Evolutionary conservation across 2,113 vertebrate genomes (phyloP).

Genomic region (Corydoras maculifer): DNA sequence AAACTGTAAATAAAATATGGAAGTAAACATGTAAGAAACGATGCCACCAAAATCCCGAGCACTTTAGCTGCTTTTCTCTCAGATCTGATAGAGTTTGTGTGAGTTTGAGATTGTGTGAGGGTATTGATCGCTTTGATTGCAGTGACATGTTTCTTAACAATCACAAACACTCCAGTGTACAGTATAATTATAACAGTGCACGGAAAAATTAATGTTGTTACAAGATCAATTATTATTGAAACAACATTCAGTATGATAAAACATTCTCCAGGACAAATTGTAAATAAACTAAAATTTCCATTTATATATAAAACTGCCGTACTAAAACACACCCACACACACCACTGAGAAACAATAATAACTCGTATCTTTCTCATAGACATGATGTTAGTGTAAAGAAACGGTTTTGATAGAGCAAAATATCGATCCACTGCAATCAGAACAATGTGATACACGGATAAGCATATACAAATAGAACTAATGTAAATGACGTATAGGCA

Average conservation of each 20-base stretch:
- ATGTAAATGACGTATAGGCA: conserved; percentile 1
- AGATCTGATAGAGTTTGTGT: conserved; percentile 4
- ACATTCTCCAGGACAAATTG: background rate
- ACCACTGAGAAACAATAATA: conserved; percentile 13
- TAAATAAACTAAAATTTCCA: too few relatives aligned
- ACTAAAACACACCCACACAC: too few relatives aligned
- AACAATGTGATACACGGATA: conserved; percentile 21
- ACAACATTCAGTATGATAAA: background rate
- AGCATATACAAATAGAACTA: background rate
- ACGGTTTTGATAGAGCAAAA: conserved; percentile 33
- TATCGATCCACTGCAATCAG: conserved; percentile 40
- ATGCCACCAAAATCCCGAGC: conserved; percentile 32
- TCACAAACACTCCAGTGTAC: conserved; percentile 27
- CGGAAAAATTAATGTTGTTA: conserved; percentile 41
- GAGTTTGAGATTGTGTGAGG: background rate
- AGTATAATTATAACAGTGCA: conserved; percentile 28
- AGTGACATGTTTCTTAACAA: conserved; percentile 38
- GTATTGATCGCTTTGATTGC: conserved; percentile 44
- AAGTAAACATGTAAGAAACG: conserved; percentile 33
- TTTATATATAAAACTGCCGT: too few relatives aligned
- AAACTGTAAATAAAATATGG: conserved; percentile 32
- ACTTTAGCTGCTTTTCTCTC: conserved; percentile 32
- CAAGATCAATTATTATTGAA: conserved; percentile 25
- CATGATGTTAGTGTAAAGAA: conserved; percentile 36
- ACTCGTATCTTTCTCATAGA: conserved; percentile 6